phyloP scores from a whole-genome alignment of 30 jellyfish, hydroid and myxozoan species.

The Morbakka virulenta region DNA sequence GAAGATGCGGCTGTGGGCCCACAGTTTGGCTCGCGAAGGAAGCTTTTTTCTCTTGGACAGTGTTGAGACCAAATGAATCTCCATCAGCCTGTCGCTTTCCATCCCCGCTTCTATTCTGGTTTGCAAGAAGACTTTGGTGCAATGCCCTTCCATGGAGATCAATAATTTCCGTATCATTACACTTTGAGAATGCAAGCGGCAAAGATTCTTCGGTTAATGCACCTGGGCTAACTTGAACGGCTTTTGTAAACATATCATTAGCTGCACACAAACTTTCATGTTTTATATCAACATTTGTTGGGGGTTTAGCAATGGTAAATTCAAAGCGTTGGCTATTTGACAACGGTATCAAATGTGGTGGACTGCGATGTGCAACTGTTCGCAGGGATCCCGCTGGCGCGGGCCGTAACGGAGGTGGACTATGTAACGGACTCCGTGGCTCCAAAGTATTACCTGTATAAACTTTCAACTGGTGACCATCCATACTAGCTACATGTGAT shows the following conservation, averaged over 20 bases:
- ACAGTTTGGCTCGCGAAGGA: background rate
- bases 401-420: conserved; percentile 98
- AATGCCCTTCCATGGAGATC: conserved; percentile 15
- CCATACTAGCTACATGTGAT: background rate
- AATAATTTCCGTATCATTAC: background rate
- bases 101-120: background rate
- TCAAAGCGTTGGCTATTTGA: conserved; percentile 72
- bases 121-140: conserved; percentile 21
- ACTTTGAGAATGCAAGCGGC: background rate
- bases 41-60: background rate
- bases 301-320: conserved; percentile 52
- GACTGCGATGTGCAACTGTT: conserved; percentile 84
- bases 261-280: background rate
- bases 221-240: background rate
- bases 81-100: background rate
- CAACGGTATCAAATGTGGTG: conserved; percentile 84
- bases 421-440: conserved; percentile 81
- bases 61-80: background rate
- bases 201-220: background rate
- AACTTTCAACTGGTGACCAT: background rate
- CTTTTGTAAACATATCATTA: background rate
- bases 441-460: conserved; percentile 30
- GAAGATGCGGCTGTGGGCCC: background rate
- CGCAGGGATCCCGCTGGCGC: conserved; percentile 82
- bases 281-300: conserved; percentile 14